Conservation (phyloP, 2,888 invertebrate genomes). For the Synanthedon myopaeformis region DNA sequence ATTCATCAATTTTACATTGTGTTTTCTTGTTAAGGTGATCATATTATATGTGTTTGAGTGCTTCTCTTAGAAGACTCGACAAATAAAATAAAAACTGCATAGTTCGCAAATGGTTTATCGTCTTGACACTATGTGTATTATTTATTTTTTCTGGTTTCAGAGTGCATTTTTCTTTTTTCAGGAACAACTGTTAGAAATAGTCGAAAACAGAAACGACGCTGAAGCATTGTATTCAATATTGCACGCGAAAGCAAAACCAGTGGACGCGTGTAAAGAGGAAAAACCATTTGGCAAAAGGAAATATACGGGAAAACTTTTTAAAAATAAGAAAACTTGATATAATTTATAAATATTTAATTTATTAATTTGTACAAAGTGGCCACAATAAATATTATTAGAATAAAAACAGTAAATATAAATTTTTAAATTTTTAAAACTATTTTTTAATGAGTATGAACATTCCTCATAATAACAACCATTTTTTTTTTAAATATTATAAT, state of each 20-base stretch:
- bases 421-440: neutral
- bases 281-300: constrained; percentile 45
- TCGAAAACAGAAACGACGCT: constrained; percentile 80
- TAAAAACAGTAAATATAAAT: neutral
- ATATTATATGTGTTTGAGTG: no score
- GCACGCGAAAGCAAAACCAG: constrained; percentile 73
- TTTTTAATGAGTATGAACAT: neutral
- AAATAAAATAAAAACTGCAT: neutral
- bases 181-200: constrained; percentile 76
- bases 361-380: neutral
- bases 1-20: no score
- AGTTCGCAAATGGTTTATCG: no score
- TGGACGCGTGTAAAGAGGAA: constrained; percentile 50
- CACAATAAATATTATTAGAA: neutral
- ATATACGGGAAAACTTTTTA: constrained; percentile 35
- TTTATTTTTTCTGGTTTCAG: neutral
- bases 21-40: no score
- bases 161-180: constrained; percentile 30
- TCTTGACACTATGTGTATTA: neutral
- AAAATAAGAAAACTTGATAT: constrained; percentile 28
- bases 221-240: constrained; percentile 77
- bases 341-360: neutral
- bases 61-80: neutral
- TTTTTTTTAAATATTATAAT: neutral
- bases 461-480: constrained; percentile 1